Evolutionary conservation across 2,797 vertebrate species (phyloP).

Genomic region (Ficedula albicollis): DNA sequence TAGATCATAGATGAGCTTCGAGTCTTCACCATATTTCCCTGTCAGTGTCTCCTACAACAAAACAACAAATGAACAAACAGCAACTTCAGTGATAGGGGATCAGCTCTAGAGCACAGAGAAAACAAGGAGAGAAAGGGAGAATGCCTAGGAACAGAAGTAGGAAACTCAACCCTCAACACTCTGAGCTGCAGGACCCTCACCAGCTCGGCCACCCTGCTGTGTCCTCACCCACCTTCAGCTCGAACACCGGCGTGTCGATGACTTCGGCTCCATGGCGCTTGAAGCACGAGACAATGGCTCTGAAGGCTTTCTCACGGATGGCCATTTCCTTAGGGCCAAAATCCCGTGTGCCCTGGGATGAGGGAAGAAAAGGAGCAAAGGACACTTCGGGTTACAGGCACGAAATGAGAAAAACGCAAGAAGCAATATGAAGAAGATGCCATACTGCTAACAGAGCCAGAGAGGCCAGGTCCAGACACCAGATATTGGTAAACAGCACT

Average conservation of each 20-base stretch:
- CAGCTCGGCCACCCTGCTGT: neutral
- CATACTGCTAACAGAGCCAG: neutral
- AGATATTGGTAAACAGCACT: neutral
- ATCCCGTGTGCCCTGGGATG: constrained; percentile 90
- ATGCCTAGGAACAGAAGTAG: neutral
- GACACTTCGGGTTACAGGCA: neutral
- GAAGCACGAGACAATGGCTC: constrained; percentile 85
- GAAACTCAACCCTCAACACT: neutral
- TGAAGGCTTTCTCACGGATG: constrained; percentile 91
- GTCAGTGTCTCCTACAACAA: constrained; percentile 86
- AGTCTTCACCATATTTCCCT: constrained; percentile 93
- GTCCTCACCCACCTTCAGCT: constrained; percentile 85
- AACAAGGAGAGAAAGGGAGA: neutral
- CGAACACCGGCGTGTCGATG: constrained; percentile 95
- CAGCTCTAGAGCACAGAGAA: neutral
- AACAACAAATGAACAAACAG: neutral
- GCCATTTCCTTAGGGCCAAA: constrained; percentile 94
- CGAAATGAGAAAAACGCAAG: accelerated
- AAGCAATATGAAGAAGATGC: neutral
- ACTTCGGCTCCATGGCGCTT: constrained; percentile 94
- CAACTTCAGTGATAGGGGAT: neutral
- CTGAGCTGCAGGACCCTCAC: neutral
- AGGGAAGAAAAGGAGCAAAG: neutral
- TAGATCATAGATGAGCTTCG: constrained; percentile 93
- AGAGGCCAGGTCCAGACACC: neutral